Evolutionary conservation across 2,113 vertebrate species (phyloP).

Genomic region (Gobio gobio): DNA sequence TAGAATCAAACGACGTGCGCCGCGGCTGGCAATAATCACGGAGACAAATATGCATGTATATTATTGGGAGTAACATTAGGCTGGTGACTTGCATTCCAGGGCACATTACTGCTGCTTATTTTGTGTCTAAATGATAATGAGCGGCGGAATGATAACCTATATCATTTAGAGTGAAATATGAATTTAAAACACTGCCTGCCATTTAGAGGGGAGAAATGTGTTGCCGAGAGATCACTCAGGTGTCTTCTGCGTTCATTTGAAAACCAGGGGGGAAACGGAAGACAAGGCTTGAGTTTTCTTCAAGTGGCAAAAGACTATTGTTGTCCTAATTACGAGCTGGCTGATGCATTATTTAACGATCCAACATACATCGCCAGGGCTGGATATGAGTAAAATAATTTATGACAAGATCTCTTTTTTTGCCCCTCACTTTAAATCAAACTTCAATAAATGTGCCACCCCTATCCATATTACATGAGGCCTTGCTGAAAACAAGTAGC

Average conservation of each 20-base stretch:
- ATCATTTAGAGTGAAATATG: conserved; percentile 75
- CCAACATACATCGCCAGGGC: conserved; percentile 77
- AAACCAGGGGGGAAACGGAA: conserved; percentile 44
- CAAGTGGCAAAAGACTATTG: conserved; percentile 74
- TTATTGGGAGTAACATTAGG: conserved; percentile 73
- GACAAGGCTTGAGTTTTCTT: conserved; percentile 62
- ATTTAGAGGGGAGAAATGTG: conserved; percentile 67
- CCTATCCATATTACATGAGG: conserved; percentile 81
- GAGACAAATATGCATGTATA: conserved; percentile 73
- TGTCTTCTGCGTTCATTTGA: conserved; percentile 73
- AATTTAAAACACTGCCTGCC: conserved; percentile 73
- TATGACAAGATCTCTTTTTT: conserved; percentile 76
- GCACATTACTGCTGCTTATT: conserved; percentile 80
- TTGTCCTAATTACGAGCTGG: conserved; percentile 81
- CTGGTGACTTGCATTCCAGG: conserved; percentile 70
- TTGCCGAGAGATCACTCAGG: conserved; percentile 74
- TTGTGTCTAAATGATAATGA: conserved; percentile 83
- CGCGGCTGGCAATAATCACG: conserved; percentile 71
- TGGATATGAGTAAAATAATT: conserved; percentile 82
- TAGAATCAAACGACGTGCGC: conserved; percentile 70
- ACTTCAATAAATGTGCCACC: conserved; percentile 81
- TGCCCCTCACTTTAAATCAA: conserved; percentile 76
- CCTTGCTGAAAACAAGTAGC: conserved; percentile 71
- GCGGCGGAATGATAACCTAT: conserved; percentile 76
- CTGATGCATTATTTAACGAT: conserved; percentile 82